Percentiles rank a stretch among this genome's conserved stretches.
These are phyloP conservation scores for Seira ritae DNA, from an alignment of 2,888 invertebrate genomes.

Conservation along the genomic window DNA sequence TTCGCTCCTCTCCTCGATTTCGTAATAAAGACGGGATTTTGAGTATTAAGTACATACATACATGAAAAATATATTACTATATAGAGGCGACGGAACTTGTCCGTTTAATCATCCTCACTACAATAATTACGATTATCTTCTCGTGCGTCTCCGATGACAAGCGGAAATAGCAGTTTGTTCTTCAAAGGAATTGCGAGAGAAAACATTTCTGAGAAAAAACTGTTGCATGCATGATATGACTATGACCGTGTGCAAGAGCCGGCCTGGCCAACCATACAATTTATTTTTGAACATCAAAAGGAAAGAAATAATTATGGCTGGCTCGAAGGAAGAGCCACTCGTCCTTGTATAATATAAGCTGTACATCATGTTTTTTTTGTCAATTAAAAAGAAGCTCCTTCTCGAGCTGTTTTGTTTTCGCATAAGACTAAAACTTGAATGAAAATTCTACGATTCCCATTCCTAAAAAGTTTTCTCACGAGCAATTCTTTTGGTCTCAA, in stretches of 20 bases:
- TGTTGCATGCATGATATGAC: conserved; percentile 32
- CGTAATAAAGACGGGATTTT: not conserved
- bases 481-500: not conserved
- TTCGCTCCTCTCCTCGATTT: not conserved
- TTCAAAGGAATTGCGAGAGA: not conserved
- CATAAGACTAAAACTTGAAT: not conserved
- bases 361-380: conserved; percentile 18
- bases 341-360: conserved; percentile 33
- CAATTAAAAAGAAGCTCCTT: conserved; percentile 42
- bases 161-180: not conserved
- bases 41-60: not conserved
- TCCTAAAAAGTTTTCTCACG: not conserved
- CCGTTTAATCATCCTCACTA: not conserved
- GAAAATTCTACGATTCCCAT: not conserved
- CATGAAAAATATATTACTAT: too few relatives aligned
- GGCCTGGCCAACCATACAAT: not conserved
- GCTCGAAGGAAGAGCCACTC: not conserved
- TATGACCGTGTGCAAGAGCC: too few relatives aligned
- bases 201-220: not conserved
- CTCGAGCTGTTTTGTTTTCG: not conserved
- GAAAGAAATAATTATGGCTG: not conserved
- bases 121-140: not conserved
- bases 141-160: not conserved
- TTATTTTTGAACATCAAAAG: not conserved
- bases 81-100: too few relatives aligned